Percentiles rank a stretch among this genome's conserved stretches.
These are phyloP conservation scores for Drosophila picticornis DNA, from an alignment of 2,888 invertebrate genomes.

Conservation along the genomic window DNA sequence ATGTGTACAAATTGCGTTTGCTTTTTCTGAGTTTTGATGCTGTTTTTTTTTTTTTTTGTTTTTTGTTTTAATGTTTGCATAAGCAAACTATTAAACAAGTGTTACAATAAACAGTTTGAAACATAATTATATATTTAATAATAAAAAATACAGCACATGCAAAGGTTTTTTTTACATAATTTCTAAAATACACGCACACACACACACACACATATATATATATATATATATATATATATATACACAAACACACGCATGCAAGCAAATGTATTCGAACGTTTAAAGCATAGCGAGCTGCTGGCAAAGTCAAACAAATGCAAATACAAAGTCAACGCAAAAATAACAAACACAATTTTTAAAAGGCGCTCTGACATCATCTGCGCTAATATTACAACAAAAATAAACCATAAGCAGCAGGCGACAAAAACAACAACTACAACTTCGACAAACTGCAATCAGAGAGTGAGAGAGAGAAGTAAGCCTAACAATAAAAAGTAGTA, in stretches of 20 bases:
- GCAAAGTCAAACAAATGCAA: constrained; percentile 45
- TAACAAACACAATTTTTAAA: constrained; percentile 51
- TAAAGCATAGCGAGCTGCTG: constrained; percentile 22
- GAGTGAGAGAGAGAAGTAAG: constrained; percentile 27
- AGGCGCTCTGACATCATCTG: constrained; percentile 74
- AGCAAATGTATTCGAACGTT: constrained; percentile 6
- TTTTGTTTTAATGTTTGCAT: not conserved
- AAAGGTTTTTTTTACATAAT: constrained; percentile 23
- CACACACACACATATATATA: not conserved
- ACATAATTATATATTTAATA: not conserved
- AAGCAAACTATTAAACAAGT: not conserved
- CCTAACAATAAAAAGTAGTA: constrained; percentile 16
- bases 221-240: too few relatives aligned
- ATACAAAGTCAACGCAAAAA: constrained; percentile 30
- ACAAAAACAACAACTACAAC: constrained; percentile 26
- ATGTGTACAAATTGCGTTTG: constrained; percentile 4
- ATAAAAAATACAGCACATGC: not conserved
- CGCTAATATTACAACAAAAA: constrained; percentile 37
- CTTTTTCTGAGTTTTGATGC: constrained; percentile 4
- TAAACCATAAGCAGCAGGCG: constrained; percentile 21
- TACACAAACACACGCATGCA: not conserved
- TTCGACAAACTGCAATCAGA: constrained; percentile 23
- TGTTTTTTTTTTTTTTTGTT: not conserved
- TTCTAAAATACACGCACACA: not conserved
- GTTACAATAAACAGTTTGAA: not conserved